phyloP scores from a whole-genome alignment of 1,140 invertebrate species.

The Trichogramma pretiosum region DNA sequence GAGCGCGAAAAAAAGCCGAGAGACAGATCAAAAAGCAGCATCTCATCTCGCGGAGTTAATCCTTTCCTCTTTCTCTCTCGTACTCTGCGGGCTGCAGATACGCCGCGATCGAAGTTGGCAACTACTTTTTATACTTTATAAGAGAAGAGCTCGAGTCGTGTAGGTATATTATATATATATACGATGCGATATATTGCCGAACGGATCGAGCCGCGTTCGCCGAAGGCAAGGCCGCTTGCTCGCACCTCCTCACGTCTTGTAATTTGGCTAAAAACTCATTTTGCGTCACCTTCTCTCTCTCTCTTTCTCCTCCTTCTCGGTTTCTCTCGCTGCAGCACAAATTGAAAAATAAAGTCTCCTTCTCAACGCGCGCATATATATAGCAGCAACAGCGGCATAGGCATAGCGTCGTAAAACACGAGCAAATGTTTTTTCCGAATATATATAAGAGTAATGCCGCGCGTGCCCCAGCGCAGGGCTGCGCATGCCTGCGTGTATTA shows the following conservation, averaged over 20 bases:
- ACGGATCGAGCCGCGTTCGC: not conserved
- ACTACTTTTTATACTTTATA: no score
- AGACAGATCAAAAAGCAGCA: no score
- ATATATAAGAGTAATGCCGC: not conserved
- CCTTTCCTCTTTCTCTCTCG: no score
- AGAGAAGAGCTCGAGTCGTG: no score
- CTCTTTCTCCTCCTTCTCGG: not conserved
- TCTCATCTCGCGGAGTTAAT: no score
- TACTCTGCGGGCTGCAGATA: no score
- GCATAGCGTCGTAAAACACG: not conserved
- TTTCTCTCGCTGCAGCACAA: not conserved
- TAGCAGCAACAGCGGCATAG: not conserved
- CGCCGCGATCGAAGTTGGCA: no score
- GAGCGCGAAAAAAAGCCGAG: no score
- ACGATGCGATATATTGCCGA: no score
- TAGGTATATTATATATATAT: no score
- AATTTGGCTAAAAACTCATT: constrained; percentile 14
- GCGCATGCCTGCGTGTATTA: no score
- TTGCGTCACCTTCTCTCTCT: not conserved
- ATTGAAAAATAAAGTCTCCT: constrained; percentile 14
- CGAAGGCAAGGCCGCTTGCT: constrained; percentile 5
- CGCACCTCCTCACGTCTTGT: no score
- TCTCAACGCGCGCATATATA: not conserved
- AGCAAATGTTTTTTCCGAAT: not conserved
- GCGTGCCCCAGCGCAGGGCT: not conserved